Conservation (phyloP, 2,113 vertebrate species). For the Sapayoa aenigma region DNA sequence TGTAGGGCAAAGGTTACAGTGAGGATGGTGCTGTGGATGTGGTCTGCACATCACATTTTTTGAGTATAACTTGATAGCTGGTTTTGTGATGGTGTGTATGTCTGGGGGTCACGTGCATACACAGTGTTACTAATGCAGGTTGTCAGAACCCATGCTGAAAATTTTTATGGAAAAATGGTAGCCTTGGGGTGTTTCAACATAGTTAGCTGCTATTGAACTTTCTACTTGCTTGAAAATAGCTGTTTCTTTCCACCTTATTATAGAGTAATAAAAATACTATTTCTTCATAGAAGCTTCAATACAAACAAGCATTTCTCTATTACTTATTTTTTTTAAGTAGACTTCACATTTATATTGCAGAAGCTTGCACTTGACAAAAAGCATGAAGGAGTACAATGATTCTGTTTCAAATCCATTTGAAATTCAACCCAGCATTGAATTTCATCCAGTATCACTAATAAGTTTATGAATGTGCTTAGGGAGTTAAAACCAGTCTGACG, state of each 20-base stretch:
- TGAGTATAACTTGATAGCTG: not conserved
- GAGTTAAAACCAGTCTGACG: not conserved
- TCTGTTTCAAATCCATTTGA: not conserved
- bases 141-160: not conserved
- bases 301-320: not conserved
- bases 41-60: not conserved
- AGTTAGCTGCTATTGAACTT: not conserved
- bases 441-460: not conserved
- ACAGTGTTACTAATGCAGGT: not conserved
- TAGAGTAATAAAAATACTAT: not conserved
- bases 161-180: not conserved
- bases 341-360: not conserved
- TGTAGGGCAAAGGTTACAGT: not conserved
- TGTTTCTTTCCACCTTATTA: not conserved
- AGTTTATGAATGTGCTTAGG: not conserved
- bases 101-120: not conserved
- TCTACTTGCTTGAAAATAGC: not conserved
- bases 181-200: not conserved
- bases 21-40: not conserved
- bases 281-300: not conserved
- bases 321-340: not conserved
- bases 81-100: not conserved
- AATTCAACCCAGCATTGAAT: not conserved
- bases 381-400: not conserved
- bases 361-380: not conserved